A percentile compares a stretch with the other conserved stretches of the same genome.
These are phyloP conservation scores for Python bivittatus DNA, from an alignment of 2,113 vertebrate species.

Conservation along the genomic window DNA sequence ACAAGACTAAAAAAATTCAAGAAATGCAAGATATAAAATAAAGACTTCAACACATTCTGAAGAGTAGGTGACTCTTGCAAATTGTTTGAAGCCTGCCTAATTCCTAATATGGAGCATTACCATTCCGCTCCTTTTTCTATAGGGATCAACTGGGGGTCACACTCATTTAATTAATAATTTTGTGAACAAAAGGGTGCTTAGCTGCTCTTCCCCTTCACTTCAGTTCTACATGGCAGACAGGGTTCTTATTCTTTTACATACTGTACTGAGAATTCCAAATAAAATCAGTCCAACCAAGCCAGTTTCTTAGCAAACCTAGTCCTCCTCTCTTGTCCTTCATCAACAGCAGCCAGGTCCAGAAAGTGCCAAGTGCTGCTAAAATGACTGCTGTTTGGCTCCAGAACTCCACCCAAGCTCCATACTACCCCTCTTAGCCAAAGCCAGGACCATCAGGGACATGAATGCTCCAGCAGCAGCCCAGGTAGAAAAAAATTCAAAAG, in stretches of 20 bases:
- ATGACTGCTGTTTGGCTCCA: background rate
- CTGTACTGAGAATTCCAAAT: background rate
- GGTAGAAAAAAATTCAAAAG: background rate
- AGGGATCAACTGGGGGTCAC: background rate
- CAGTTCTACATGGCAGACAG: background rate
- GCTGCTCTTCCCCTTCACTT: background rate
- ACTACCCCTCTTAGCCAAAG: background rate
- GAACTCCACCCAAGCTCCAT: background rate
- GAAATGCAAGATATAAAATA: background rate
- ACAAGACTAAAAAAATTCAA: background rate
- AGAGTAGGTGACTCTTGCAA: background rate
- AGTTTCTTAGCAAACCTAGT: background rate
- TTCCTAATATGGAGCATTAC: background rate
- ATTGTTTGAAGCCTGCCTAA: too few species aligned
- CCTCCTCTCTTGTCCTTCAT: background rate
- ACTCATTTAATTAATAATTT: background rate
- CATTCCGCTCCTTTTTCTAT: background rate
- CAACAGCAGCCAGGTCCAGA: background rate
- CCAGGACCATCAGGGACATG: background rate
- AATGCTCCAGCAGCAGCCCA: background rate
- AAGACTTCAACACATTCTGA: background rate
- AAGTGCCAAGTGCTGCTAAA: background rate
- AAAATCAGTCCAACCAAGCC: background rate
- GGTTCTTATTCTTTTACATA: background rate
- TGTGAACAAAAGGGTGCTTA: background rate